Conservation (phyloP, 1,140 invertebrate genomes). For the Drosophila eugracilis region DNA sequence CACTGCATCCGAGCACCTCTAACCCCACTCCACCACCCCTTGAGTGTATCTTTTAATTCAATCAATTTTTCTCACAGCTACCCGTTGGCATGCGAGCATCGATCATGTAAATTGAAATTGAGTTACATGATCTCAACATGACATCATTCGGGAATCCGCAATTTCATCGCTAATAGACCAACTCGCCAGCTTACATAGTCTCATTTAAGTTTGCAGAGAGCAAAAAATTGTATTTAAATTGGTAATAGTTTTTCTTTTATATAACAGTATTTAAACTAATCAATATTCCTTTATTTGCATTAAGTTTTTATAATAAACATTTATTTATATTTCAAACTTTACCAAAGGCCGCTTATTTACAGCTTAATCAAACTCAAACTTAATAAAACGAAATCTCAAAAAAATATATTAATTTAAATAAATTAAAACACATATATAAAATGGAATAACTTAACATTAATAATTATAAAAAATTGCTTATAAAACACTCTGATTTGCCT, state of each 20-base stretch:
- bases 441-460: too few species aligned
- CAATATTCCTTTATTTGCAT: too few species aligned
- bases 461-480: not conserved
- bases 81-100: slow-evolving; percentile 55
- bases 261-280: too few species aligned
- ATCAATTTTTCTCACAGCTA: slow-evolving; percentile 78
- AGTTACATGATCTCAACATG: slow-evolving; percentile 70
- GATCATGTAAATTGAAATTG: slow-evolving; percentile 71
- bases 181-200: slow-evolving; percentile 1
- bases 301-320: too few species aligned
- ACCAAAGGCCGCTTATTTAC: too few species aligned
- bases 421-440: too few species aligned
- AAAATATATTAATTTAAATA: not conserved
- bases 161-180: slow-evolving; percentile 30
- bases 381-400: not conserved
- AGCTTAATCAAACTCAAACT: too few species aligned
- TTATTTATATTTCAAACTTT: too few species aligned
- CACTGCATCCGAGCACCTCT: not conserved
- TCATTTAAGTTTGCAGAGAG: slow-evolving; percentile 10
- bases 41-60: slow-evolving; percentile 71
- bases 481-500: not conserved
- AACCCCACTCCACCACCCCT: slow-evolving; percentile 13
- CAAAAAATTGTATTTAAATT: not conserved
- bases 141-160: slow-evolving; percentile 69
- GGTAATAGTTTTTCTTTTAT: not conserved